Percentiles rank a stretch among this genome's conserved stretches.
These are phyloP conservation scores for Leucophenga montana DNA, from an alignment of 2,888 invertebrate genomes.

Conservation along the genomic window DNA sequence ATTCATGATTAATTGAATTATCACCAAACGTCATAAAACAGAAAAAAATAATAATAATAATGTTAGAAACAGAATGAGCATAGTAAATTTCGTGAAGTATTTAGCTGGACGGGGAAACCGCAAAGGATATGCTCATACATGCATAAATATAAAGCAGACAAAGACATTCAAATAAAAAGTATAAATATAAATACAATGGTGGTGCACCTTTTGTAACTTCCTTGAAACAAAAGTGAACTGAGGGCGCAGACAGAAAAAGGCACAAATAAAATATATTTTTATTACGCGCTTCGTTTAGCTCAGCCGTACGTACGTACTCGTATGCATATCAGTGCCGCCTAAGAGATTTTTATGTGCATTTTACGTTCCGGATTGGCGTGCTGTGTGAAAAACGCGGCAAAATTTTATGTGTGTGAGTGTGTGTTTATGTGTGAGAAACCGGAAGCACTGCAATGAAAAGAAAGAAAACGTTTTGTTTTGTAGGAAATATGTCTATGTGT, in stretches of 20 bases:
- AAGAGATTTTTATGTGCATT: conserved; percentile 13
- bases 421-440: background rate
- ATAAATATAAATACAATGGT: too few species aligned
- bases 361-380: background rate
- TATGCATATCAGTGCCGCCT: conserved; percentile 27
- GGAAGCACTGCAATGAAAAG: conserved; percentile 20
- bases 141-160: conserved; percentile 7
- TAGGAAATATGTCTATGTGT: background rate
- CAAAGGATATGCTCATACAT: background rate
- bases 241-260: background rate
- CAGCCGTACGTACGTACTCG: too few species aligned
- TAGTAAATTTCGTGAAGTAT: background rate
- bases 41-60: background rate
- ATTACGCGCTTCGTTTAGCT: conserved; percentile 13
- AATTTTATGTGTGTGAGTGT: background rate
- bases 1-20: conserved; percentile 18
- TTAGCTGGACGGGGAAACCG: background rate
- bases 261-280: conserved; percentile 14
- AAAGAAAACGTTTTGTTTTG: conserved; percentile 22
- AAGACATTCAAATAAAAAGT: background rate
- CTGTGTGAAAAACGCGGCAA: background rate
- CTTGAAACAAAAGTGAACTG: background rate
- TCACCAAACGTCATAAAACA: conserved; percentile 1
- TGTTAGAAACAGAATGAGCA: background rate
- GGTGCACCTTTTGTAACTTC: background rate